Percentiles rank a stretch among this genome's conserved stretches.
These are phyloP conservation scores for Odontothrips loti DNA, from an alignment of 2,888 invertebrate genomes.

Conservation along the genomic window DNA sequence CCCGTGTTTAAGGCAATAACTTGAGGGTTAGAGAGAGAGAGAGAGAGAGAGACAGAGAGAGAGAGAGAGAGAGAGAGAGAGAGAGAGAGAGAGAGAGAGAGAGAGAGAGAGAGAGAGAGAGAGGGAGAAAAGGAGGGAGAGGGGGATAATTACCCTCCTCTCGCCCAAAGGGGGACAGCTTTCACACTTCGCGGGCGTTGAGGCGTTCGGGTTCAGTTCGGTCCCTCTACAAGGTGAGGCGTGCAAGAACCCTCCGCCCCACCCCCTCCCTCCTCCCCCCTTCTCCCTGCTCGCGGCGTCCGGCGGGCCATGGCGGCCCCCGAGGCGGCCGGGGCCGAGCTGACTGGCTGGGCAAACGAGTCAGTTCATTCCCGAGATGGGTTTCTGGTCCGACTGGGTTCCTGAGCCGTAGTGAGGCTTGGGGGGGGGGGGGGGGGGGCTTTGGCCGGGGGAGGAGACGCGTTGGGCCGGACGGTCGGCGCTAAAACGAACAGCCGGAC, in stretches of 20 bases:
- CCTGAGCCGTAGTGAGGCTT: too few species aligned
- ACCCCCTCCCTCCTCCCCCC: neutral
- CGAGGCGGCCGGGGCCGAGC: neutral
- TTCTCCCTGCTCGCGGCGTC: neutral
- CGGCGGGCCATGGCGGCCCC: neutral
- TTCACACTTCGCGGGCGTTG: slow-evolving; percentile 14
- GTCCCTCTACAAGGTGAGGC: neutral
- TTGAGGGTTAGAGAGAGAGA: too few species aligned
- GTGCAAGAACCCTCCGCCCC: neutral
- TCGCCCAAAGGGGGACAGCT: neutral
- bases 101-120: too few species aligned
- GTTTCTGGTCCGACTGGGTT: neutral
- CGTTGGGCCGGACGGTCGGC: neutral
- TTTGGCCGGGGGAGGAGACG: neutral
- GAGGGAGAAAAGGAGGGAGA: too few species aligned
- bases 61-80: too few species aligned
- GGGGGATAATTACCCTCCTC: too few species aligned
- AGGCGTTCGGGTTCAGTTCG: neutral
- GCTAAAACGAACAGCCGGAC: neutral
- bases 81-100: too few species aligned
- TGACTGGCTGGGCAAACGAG: neutral
- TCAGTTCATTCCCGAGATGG: neutral
- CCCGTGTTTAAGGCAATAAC: too few species aligned
- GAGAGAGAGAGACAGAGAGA: too few species aligned
- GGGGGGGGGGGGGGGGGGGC: too few species aligned